Percentiles rank a stretch among this genome's conserved stretches.
phyloP scores from a whole-genome alignment of 92 coral and sea anemone species.

The Palythoa grandis region DNA sequence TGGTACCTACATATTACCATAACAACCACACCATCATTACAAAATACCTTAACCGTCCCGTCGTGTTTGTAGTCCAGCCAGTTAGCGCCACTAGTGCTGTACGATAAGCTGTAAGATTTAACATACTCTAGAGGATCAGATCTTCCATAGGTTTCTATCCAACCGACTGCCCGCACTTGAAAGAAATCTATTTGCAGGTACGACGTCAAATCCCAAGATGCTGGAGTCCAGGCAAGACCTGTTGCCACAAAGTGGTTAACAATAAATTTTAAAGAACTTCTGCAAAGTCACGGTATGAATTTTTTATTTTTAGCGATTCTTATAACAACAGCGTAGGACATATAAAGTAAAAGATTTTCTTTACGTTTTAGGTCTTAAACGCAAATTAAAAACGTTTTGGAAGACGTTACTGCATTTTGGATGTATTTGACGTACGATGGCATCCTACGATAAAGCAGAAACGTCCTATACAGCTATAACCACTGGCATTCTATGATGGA shows the following conservation, averaged over 20 bases:
- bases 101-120: slow-evolving; percentile 63
- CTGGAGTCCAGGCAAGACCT: slow-evolving; percentile 64
- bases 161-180: slow-evolving; percentile 57
- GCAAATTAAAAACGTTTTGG: too few species aligned
- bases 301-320: too few species aligned
- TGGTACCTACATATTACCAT: not conserved
- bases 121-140: slow-evolving; percentile 41
- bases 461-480: too few species aligned
- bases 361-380: too few species aligned
- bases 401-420: too few species aligned
- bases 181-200: slow-evolving; percentile 72
- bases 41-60: slow-evolving; percentile 54
- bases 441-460: too few species aligned
- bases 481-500: too few species aligned
- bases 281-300: not conserved
- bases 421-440: too few species aligned
- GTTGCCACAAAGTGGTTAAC: not conserved
- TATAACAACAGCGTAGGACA: too few species aligned
- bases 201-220: slow-evolving; percentile 53
- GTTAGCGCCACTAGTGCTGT: slow-evolving; percentile 68
- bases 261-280: not conserved
- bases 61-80: slow-evolving; percentile 62
- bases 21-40: not conserved
- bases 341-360: too few species aligned
- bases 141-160: slow-evolving; percentile 56